Percentiles rank a stretch among this genome's conserved stretches.
Conservation (phyloP, 2,888 invertebrate genomes). For the Tyria jacobaeae region DNA sequence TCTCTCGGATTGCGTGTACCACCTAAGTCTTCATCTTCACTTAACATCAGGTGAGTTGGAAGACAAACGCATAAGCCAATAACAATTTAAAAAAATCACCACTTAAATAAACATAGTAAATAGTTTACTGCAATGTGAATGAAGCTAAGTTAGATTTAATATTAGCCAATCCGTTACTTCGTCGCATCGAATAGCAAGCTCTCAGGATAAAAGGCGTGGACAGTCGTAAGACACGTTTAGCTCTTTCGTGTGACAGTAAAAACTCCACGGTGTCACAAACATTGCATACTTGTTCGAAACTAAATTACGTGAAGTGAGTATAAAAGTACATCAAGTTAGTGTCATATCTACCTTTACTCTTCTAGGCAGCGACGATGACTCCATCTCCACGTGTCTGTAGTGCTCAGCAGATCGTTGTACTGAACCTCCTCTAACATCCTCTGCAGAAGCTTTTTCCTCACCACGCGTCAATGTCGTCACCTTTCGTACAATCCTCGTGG, state of each 20-base stretch:
- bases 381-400: conserved; percentile 86
- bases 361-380: conserved; percentile 88
- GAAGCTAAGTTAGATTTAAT: background rate
- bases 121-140: background rate
- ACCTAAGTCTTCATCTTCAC: too few species aligned
- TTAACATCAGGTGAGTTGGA: too few species aligned
- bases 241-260: conserved; percentile 11
- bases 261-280: conserved; percentile 11
- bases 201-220: background rate
- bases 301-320: conserved; percentile 16
- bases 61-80: too few species aligned
- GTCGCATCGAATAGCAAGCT: background rate
- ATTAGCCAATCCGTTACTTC: background rate
- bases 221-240: background rate
- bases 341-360: conserved; percentile 90
- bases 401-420: conserved; percentile 86
- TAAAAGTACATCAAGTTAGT: conserved; percentile 10
- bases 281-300: conserved; percentile 2
- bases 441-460: conserved; percentile 91
- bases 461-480: conserved; percentile 95
- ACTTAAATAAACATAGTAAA: too few species aligned
- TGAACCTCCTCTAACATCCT: conserved; percentile 89
- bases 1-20: too few species aligned
- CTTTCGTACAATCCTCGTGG: conserved; percentile 94
- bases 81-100: too few species aligned